A percentile compares a stretch with the other conserved stretches of the same genome.
phyloP scores from a whole-genome alignment of 2,888 invertebrate genomes.

The Phyto melanocephala region DNA sequence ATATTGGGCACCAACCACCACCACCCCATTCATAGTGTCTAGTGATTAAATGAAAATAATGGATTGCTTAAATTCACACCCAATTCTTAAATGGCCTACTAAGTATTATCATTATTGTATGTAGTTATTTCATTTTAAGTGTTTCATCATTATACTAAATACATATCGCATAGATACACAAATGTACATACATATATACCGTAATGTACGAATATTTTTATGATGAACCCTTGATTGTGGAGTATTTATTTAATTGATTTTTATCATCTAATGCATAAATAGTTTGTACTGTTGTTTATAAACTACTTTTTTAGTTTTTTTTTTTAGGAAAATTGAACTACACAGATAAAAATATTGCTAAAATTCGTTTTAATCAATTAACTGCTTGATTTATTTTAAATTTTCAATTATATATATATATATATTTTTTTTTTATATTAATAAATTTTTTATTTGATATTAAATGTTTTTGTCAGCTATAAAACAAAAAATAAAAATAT shows the following conservation, averaged over 20 bases:
- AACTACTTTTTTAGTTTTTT: too few relatives aligned
- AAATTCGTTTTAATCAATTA: too few relatives aligned
- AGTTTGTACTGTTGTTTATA: constrained; percentile 13
- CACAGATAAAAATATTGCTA: too few relatives aligned
- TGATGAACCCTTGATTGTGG: constrained; percentile 45
- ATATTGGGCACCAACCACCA: neutral
- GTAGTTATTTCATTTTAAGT: constrained; percentile 29
- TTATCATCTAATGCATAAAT: constrained; percentile 21
- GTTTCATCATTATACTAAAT: constrained; percentile 34
- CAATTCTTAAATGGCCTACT: constrained; percentile 38
- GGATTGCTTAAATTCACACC: constrained; percentile 47
- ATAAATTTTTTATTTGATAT: too few relatives aligned
- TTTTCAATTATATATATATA: too few relatives aligned
- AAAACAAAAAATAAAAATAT: too few relatives aligned
- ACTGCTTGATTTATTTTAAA: too few relatives aligned
- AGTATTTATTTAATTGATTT: constrained; percentile 50
- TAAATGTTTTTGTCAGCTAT: too few relatives aligned
- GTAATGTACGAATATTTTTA: too few relatives aligned
- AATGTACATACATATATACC: too few relatives aligned
- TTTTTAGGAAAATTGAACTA: too few relatives aligned
- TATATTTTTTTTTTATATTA: too few relatives aligned
- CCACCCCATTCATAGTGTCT: neutral
- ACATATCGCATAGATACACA: neutral
- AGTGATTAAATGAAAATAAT: constrained; percentile 37
- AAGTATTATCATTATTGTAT: constrained; percentile 53